Base-by-base conservation (phyloP, 2,797 vertebrate species). In the Anguilla marmorata region DNA sequence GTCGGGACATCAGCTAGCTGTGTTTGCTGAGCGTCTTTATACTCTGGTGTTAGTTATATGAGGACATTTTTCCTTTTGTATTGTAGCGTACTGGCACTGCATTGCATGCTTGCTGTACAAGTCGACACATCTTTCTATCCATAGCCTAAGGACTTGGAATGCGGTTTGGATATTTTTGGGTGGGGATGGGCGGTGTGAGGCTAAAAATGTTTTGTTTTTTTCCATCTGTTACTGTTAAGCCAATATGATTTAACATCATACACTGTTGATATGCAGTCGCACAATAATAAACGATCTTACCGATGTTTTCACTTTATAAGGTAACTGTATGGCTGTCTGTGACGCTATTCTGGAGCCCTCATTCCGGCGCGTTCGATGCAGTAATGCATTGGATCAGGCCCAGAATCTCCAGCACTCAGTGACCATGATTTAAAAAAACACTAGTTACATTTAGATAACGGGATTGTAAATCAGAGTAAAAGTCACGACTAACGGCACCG, bases 101-200 rank as follows among this genome's bases (percentile, higher is more conserved):
- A 52, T 27, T 56, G 56, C 54, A 66, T 37, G 50, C 84, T 19
- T 19, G 58, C 33, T 50, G 19, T 37, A 33, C 52, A 58, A 30
- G 60, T 21, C 66, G 24, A 50, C 85, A 30, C 85, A 30, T 52
- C 85, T 63, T 85, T 54, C 33, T 86, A 74, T 86, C 69, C 69
- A 50, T 74, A 27, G 85, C 41, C 69, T n/a, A n/a, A 79, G 45
- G 0, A 89, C 21, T 27, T 52, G 88, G 91, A 93, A 91, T 90
- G 90, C 74, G 7, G 91, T 88, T 87, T 89, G 80, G 85, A 76
- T 85, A 92, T 93, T 41, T 94, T 92, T 90, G 93, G 93, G 93
- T 94, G 87, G 83, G 83, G 83, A 88, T 76, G 8, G 85, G 66
- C 45, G 41, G 21, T 82, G 8, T 82, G 21, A 82, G 79, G 19